Base-by-base conservation (phyloP, 2,888 invertebrate species). In the Ichneumon xanthorius region DNA sequence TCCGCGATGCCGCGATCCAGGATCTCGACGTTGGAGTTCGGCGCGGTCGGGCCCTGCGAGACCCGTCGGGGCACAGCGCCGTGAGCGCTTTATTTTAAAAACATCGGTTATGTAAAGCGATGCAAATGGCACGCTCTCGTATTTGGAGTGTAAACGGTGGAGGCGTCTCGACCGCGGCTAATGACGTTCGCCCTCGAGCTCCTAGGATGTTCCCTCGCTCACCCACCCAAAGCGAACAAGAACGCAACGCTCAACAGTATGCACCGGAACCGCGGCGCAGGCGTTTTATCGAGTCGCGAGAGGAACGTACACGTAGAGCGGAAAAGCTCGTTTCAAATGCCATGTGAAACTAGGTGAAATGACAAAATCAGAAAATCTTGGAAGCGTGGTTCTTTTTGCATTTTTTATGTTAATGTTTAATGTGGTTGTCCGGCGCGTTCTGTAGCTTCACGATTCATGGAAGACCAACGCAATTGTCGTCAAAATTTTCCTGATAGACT, bases 21-120 rank as follows among this genome's bases (percentile, higher is more conserved):
- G 82, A 82, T 79, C 63, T 68, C 82, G 58, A 70, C 84, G 58
- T 68, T 65, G 26, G 81, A n/a, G 53, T 40, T 77, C 61, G 72
- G 76, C 50, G 77, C 53, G n/a, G 37, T 53, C 26, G 37, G 45
- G 33, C 22, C 63, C 48, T 19, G 4, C 75, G 30, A 48, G 26
- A 40, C 33, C 63, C 30, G 19, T 26, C 55, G 26, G 33, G 53
- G 40, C 63, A 14, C 55, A 2, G 37, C 11, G 22, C 19, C 19
- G 30, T n/a, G 58, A 80, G 70, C 86, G 83, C 80, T 86, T 86
- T 82, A 86, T 83, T 90, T 89, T 89, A 89, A 90, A 90, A 90
- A 90, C 88, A 90, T 88, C 87, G 89, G 88, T 90, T 88, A 89
- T 88, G 89, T 88, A 89, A 90, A 89, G 87, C 87, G 85, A 89